Percentiles rank a stretch among this genome's conserved stretches.
These are phyloP conservation scores for Bembecia ichneumoniformis DNA, from an alignment of 2,888 invertebrate species.

Conservation along the genomic window DNA sequence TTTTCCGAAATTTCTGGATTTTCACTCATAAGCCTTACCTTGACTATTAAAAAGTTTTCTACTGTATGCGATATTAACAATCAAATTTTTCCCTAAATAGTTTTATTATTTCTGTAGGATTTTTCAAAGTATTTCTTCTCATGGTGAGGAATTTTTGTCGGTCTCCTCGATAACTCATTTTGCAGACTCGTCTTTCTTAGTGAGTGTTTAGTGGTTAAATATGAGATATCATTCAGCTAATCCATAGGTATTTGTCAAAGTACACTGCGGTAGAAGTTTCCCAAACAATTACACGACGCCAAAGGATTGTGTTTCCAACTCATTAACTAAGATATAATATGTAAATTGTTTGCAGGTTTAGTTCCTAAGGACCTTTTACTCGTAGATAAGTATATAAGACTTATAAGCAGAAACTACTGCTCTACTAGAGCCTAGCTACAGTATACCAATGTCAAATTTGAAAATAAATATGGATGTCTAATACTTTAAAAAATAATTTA, in stretches of 20 bases:
- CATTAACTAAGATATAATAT: conserved; percentile 5
- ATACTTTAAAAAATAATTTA: too few species aligned
- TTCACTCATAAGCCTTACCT: background rate
- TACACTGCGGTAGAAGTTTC: background rate
- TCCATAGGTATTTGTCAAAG: conserved; percentile 1
- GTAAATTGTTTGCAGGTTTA: conserved; percentile 1
- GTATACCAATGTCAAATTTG: too few species aligned
- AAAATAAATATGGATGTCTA: too few species aligned
- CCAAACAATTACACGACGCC: conserved; percentile 11
- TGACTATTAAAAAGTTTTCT: background rate
- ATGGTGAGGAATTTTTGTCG: too few species aligned
- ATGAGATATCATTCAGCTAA: background rate
- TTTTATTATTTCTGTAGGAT: too few species aligned
- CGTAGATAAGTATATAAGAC: background rate
- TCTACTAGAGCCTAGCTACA: too few species aligned
- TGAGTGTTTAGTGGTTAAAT: too few species aligned
- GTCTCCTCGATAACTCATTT: too few species aligned
- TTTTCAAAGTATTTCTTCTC: too few species aligned
- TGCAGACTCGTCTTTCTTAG: too few species aligned
- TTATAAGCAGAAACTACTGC: background rate
- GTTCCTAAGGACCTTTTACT: background rate
- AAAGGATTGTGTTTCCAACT: conserved; percentile 5
- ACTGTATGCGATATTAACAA: too few species aligned
- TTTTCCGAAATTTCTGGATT: background rate
- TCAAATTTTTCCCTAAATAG: too few species aligned